Conservation (phyloP, 2,113 vertebrate species). For the Dipodomys spectabilis region DNA sequence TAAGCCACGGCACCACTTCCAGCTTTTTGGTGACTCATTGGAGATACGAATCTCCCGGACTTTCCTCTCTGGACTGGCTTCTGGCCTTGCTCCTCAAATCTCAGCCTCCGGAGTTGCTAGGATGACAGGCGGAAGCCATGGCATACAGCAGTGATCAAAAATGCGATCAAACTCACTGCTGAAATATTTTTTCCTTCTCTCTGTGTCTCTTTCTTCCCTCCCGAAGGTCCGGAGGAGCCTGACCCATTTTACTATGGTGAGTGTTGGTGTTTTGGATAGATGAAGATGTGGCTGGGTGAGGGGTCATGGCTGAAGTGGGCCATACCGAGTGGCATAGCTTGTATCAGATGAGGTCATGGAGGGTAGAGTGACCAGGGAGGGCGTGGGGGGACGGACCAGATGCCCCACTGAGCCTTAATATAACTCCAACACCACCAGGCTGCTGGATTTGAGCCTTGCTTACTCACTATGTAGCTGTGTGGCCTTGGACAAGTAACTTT, state of each 20-base stretch:
- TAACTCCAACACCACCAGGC: background rate
- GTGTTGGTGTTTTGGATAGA: conserved; percentile 19
- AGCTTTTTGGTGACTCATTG: too few relatives aligned
- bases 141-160: background rate
- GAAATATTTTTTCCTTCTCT: conserved; percentile 1
- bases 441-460: background rate
- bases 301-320: background rate
- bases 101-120: too few relatives aligned
- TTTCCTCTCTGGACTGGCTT: too few relatives aligned
- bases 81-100: too few relatives aligned
- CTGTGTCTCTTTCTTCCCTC: conserved; percentile 47
- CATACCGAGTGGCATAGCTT: background rate
- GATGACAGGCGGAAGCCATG: too few relatives aligned
- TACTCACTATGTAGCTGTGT: background rate
- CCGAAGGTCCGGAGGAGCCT: conserved; percentile 74
- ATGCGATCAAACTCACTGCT: conserved; percentile 10
- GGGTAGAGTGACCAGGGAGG: background rate
- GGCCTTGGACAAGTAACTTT: background rate
- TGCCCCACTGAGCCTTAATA: background rate
- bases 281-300: background rate
- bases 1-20: too few relatives aligned
- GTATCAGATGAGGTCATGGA: background rate
- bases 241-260: conserved; percentile 81
- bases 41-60: too few relatives aligned
- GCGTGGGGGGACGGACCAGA: too few relatives aligned